A percentile compares a stretch with the other conserved stretches of the same genome.
Conservation (phyloP, 2,113 vertebrate genomes). For the Monarcha castaneiventris region DNA sequence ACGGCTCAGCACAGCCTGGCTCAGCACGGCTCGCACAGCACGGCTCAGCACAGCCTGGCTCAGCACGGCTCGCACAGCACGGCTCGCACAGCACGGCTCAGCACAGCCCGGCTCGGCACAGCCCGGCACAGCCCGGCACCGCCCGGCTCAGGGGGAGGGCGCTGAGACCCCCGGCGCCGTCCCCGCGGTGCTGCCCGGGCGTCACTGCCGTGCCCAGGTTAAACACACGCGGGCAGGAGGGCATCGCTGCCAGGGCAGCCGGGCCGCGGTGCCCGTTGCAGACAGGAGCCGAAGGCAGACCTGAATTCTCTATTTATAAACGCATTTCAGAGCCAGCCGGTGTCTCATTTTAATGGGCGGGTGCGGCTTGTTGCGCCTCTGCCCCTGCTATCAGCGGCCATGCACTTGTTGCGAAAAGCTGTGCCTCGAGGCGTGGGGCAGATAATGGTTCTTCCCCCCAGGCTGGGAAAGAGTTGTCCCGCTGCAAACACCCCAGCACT, state of each 20-base stretch:
- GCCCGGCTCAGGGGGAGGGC: not conserved
- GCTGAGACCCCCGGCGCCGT: not conserved
- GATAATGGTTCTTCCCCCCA: not conserved
- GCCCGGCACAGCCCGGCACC: not conserved
- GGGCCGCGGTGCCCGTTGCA: not conserved
- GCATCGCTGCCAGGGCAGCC: not conserved
- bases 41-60: too few species aligned
- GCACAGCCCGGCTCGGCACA: not conserved
- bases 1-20: not conserved
- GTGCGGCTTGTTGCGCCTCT: not conserved
- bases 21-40: rapidly evolving
- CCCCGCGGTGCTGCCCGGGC: not conserved
- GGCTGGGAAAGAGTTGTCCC: not conserved
- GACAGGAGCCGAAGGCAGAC: not conserved
- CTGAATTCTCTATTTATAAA: not conserved
- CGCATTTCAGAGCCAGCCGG: not conserved
- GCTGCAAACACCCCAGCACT: not conserved
- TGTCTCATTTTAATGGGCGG: not conserved
- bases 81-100: rapidly evolving
- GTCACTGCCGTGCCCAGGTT: not conserved
- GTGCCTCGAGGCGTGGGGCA: not conserved
- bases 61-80: too few species aligned
- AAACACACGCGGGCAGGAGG: not conserved
- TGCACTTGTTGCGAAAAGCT: not conserved
- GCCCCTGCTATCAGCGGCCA: not conserved